Evolutionary conservation across 1,140 invertebrate genomes (phyloP), one percentile per base, ranked within the genome.

Genomic region (Drosophila tropicalis): DNA sequence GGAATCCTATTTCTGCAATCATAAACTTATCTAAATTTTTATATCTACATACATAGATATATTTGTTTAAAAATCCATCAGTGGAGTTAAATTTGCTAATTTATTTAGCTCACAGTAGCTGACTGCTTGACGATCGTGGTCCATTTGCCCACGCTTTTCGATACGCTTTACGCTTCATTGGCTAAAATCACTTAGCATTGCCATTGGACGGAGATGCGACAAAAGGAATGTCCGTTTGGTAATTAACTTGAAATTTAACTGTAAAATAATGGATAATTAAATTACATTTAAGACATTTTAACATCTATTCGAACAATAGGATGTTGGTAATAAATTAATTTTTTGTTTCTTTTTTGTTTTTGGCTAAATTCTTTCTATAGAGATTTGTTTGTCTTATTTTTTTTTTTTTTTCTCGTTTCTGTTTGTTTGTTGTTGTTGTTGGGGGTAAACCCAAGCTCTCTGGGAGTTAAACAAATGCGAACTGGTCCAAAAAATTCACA

Each of bases 101-200:
- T 76, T 13, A 7, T 67, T 70, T 62, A 70, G 67, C 25, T 10
- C 34, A 85, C 79, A 80, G 39, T 47, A 29, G 22, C 70, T 13
- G 36, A 13, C 3, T 39, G 29, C 29, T 29, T 29, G 29, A 29
- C 5, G 36, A 39, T 39, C 36, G 36, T 39, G 73, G 51, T 67
- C 54, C 40, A 44, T 32, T 55, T 22, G 56, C 81, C 81, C 67
- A 76, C 76, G 62, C 76, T 55, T 56, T 63, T n/a, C 7, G 47
- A 55, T 69, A 65, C 39, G 39, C 41, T 15, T 41, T 29, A 56
- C 67, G 82, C 75, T 87, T 55, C 79, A 76, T 51, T 76, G 79
- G 15, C 67, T 51, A 62, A 81, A 86, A 87, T 82, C 79, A 82
- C 75, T 86, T 82, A 87, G 76, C 79, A 39, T 58, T 4, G 44